These are phyloP conservation scores for Brachylomia viminalis DNA, from an alignment of 2,888 invertebrate genomes.

Conservation along the genomic window DNA sequence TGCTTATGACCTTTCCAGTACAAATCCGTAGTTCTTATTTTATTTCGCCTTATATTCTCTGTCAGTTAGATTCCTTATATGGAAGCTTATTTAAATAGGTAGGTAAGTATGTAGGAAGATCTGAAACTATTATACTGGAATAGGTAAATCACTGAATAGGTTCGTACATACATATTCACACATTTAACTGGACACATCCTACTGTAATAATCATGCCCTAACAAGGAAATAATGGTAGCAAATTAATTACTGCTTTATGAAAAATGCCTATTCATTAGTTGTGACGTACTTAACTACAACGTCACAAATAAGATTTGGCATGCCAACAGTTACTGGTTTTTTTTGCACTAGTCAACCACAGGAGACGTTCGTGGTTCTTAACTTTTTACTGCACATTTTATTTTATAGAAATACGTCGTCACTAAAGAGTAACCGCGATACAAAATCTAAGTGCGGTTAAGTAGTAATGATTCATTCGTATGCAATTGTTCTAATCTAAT, in stretches of 20 bases:
- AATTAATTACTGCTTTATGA: conserved; percentile 38
- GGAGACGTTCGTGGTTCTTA: background rate
- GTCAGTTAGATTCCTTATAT: background rate
- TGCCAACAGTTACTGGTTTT: conserved; percentile 29
- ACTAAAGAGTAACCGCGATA: conserved; percentile 6
- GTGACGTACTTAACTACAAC: conserved; percentile 33
- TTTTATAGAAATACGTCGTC: conserved; percentile 27
- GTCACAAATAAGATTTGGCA: conserved; percentile 32
- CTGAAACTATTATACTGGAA: background rate
- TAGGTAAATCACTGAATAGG: conserved; percentile 16
- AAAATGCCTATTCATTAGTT: conserved; percentile 19
- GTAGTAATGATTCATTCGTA: conserved; percentile 25
- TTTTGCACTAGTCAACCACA: conserved; percentile 16
- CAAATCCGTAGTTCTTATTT: background rate
- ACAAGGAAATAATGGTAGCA: conserved; percentile 49
- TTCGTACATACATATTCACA: conserved; percentile 15
- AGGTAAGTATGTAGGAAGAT: background rate
- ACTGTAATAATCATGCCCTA: conserved; percentile 1
- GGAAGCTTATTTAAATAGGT: background rate
- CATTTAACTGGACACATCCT: conserved; percentile 1
- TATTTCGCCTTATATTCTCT: background rate
- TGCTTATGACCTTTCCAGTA: background rate
- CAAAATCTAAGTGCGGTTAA: background rate
- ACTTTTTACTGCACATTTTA: conserved; percentile 25
- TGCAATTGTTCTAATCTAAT: conserved; percentile 12